Base-by-base conservation (phyloP, 2,888 invertebrate genomes). In the Lepidonotus clava region DNA sequence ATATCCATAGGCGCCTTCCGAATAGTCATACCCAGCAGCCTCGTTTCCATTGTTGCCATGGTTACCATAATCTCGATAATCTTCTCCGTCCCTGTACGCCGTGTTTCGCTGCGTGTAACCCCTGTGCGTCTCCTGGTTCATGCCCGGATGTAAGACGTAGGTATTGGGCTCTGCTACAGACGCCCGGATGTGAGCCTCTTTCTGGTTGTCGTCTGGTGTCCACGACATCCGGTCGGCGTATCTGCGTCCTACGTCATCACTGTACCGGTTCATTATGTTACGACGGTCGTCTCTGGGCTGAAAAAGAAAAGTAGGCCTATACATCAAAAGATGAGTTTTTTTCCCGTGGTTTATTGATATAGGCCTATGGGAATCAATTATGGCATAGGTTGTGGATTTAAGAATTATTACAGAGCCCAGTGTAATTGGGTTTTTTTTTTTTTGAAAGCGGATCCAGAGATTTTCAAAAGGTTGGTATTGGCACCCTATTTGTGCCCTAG, bases 81-180 rank as follows among this genome's bases (percentile, higher is more conserved):
- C 56, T 21, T 4, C 14, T 0, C 32, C n/a, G 24, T 61, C 61
- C 4, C 28, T 2, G 61, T 61, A 28, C 4, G 2, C 28, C 24
- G 61, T 8, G 24, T 14, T 0, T 61, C 11, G 14, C 5, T n/a
- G n/a, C n/a, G n/a, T n/a, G n/a, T n/a, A n/a, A n/a, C n/a, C n/a
- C n/a, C n/a, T n/a, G n/a, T n/a, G n/a, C n/a, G n/a, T n/a, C n/a
- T n/a, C n/a, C n/a, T n/a, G n/a, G n/a, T n/a, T n/a, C n/a, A 46
- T 8, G n/a, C 56, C 56, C 56, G 56, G 71, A 34, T 83, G 53
- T 14, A 56, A 56, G 83, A 56, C 51, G n/a, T 83, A 51, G 4
- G 21, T 28, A 56, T 83, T 56, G 21, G 56, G 83, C 28, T 80
- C 28, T 21, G 71, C 71, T 4, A 34, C 18, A 8, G 32, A 0